A percentile compares a stretch with the other conserved stretches of the same genome.
phyloP scores from a whole-genome alignment of 1,140 invertebrate genomes.

The Drosophila seguyi region DNA sequence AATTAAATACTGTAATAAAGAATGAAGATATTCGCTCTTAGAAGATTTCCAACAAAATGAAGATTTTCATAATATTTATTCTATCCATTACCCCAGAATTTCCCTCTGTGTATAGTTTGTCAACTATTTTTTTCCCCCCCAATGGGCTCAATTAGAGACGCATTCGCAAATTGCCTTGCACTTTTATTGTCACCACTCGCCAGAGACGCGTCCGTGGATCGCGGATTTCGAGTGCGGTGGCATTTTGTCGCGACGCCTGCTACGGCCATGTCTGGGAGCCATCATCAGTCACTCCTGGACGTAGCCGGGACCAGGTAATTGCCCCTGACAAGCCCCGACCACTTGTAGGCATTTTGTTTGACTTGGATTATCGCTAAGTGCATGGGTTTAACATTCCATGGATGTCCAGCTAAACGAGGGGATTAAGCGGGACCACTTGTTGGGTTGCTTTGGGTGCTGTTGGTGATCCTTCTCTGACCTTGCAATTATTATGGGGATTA shows the following conservation, averaged over 20 bases:
- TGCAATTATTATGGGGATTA: slow-evolving; percentile 33
- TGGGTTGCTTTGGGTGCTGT: neutral
- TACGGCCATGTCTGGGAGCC: slow-evolving; percentile 24
- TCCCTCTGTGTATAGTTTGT: slow-evolving; percentile 13
- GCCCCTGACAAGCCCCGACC: slow-evolving; percentile 65
- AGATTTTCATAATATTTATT: neutral
- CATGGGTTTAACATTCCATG: slow-evolving; percentile 66
- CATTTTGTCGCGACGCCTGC: slow-evolving; percentile 79
- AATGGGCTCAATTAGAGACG: slow-evolving; percentile 74
- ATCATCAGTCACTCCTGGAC: slow-evolving; percentile 58
- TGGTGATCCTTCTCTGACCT: slow-evolving; percentile 14
- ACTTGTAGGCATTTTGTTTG: slow-evolving; percentile 79
- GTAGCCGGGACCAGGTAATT: slow-evolving; percentile 67
- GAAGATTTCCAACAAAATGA: neutral
- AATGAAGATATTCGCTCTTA: no score
- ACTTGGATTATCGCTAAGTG: slow-evolving; percentile 73
- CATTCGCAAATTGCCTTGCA: slow-evolving; percentile 76
- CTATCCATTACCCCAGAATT: neutral
- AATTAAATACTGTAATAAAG: no score
- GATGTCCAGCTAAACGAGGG: slow-evolving; percentile 62
- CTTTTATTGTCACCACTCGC: slow-evolving; percentile 75
- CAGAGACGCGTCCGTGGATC: slow-evolving; percentile 41
- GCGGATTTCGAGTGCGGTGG: slow-evolving; percentile 56
- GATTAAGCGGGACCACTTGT: slow-evolving; percentile 42
- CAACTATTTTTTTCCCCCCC: slow-evolving; percentile 24